Percentiles rank a stretch among this genome's conserved stretches.
phyloP scores from a whole-genome alignment of 2,797 vertebrate genomes.

The Peromyscus nudipes region DNA sequence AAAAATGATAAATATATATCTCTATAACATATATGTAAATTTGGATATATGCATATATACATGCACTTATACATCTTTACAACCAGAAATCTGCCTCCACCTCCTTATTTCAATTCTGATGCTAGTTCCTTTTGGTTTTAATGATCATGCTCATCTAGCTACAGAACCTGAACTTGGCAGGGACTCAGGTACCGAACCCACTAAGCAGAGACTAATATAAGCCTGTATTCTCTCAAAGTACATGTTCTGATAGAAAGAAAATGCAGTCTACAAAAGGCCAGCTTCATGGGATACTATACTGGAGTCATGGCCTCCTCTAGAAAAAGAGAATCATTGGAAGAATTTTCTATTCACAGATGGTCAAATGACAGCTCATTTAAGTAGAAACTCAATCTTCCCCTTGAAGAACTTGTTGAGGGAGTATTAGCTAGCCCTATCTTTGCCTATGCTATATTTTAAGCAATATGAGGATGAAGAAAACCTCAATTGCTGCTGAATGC shows the following conservation, averaged over 20 bases:
- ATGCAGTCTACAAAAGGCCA: background rate
- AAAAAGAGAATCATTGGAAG: background rate
- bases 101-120: fast-evolving
- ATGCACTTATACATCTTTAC: background rate
- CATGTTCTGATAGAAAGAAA: background rate
- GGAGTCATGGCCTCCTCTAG: background rate
- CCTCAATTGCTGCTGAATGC: slow-evolving; percentile 38
- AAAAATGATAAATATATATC: background rate
- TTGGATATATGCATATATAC: background rate
- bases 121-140: background rate
- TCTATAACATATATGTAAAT: background rate
- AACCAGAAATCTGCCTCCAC: background rate
- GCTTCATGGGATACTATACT: background rate
- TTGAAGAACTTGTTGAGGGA: background rate
- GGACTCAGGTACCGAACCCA: background rate
- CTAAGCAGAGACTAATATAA: background rate
- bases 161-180: background rate
- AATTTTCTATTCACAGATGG: slow-evolving; percentile 45
- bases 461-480: slow-evolving; percentile 40
- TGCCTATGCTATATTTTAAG: slow-evolving; percentile 59
- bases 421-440: slow-evolving; percentile 48
- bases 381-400: background rate
- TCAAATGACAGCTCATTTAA: slow-evolving; percentile 2
- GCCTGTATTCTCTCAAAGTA: background rate
- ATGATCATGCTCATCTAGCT: background rate